phyloP scores from a whole-genome alignment of 2,113 vertebrate genomes.

The Sander lucioperca region DNA sequence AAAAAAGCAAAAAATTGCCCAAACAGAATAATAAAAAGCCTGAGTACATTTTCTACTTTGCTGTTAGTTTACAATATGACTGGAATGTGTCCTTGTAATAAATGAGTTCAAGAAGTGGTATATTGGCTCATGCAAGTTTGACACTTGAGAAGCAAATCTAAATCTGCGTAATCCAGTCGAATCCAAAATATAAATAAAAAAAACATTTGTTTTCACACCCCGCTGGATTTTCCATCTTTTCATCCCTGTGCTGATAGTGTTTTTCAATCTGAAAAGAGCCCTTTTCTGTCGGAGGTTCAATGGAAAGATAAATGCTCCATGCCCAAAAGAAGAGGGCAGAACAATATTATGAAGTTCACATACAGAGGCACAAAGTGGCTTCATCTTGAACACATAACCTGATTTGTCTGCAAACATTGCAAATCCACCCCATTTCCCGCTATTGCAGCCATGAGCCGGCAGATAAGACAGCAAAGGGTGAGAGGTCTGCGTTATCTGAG shows the following conservation, averaged over 20 bases:
- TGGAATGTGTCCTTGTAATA: slow-evolving; percentile 30
- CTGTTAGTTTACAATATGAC: slow-evolving; percentile 12
- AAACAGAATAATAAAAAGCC: slow-evolving; percentile 13
- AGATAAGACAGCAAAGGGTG: slow-evolving; percentile 23
- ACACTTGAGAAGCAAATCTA: slow-evolving; percentile 35
- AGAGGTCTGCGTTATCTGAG: slow-evolving; percentile 50
- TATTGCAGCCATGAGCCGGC: slow-evolving; percentile 8
- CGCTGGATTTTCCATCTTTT: slow-evolving; percentile 53
- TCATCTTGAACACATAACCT: slow-evolving; percentile 63
- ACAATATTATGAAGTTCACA: slow-evolving; percentile 80
- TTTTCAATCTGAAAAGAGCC: slow-evolving; percentile 32
- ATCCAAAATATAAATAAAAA: slow-evolving; percentile 25
- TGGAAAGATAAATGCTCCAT: slow-evolving; percentile 52
- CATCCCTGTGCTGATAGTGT: slow-evolving; percentile 19
- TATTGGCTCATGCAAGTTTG: slow-evolving; percentile 37
- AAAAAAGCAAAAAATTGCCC: background rate
- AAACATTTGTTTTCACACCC: slow-evolving; percentile 25
- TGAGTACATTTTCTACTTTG: background rate
- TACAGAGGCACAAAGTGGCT: slow-evolving; percentile 42
- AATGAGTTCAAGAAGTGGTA: slow-evolving; percentile 16
- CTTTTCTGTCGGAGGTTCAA: slow-evolving; percentile 18
- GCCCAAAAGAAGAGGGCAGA: slow-evolving; percentile 68
- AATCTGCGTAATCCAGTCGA: slow-evolving; percentile 31
- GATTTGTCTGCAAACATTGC: slow-evolving; percentile 31
- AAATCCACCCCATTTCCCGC: slow-evolving; percentile 1